Percentiles rank a stretch among this genome's conserved stretches.
Conservation (phyloP, 1,140 invertebrate species). For the Hestina assimilis region DNA sequence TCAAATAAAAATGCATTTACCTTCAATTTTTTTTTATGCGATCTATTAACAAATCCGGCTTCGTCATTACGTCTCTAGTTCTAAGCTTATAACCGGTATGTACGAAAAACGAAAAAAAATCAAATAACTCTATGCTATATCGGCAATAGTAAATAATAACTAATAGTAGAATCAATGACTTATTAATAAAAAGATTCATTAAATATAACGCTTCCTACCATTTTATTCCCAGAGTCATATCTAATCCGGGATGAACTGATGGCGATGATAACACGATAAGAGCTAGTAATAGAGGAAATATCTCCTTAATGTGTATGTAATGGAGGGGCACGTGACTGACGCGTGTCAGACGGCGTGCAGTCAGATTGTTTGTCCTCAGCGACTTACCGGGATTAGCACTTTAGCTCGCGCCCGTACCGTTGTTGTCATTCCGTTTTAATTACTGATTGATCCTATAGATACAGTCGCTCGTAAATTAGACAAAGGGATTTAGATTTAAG, state of each 20-base stretch:
- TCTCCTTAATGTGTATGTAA: conserved; percentile 66
- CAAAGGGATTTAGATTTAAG: conserved; percentile 46
- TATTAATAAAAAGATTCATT: background rate
- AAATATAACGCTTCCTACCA: conserved; percentile 6
- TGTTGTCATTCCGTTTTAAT: conserved; percentile 58
- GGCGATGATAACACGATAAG: conserved; percentile 65
- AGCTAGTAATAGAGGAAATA: conserved; percentile 60
- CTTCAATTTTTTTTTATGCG: too few relatives aligned
- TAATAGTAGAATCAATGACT: too few relatives aligned
- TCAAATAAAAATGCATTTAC: too few relatives aligned
- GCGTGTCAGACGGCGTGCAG: conserved; percentile 40
- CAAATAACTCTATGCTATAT: too few relatives aligned
- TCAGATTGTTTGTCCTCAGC: conserved; percentile 49
- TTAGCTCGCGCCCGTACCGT: conserved; percentile 43
- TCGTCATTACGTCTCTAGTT: too few relatives aligned
- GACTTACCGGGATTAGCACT: conserved; percentile 70
- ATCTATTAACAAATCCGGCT: too few relatives aligned
- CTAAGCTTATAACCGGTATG: too few relatives aligned
- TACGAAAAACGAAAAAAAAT: too few relatives aligned
- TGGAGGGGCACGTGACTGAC: conserved; percentile 54
- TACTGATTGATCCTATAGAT: conserved; percentile 69
- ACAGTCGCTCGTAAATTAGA: conserved; percentile 57
- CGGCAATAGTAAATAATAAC: too few relatives aligned
- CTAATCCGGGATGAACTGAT: conserved; percentile 56
- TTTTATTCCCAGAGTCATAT: conserved; percentile 48